Percentiles rank a stretch among this genome's conserved stretches.
Evolutionary conservation across 2,113 vertebrate genomes (phyloP).

Genomic region (Promerops cafer): DNA sequence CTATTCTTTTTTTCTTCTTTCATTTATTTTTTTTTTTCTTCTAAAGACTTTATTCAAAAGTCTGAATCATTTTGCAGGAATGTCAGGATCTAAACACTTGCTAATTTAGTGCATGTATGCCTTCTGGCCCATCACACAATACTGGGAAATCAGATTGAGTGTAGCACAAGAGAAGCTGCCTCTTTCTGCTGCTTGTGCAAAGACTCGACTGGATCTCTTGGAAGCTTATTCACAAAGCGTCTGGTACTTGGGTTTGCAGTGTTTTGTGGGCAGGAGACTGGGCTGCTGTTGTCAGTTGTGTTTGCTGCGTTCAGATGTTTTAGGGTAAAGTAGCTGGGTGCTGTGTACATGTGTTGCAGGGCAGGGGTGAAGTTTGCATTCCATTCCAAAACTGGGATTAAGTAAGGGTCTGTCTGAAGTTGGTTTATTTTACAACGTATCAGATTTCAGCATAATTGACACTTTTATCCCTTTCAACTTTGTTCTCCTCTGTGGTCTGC

Average conservation of each 20-base stretch:
- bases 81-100: neutral
- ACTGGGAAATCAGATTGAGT: neutral
- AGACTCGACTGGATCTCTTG: neutral
- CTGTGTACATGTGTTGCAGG: neutral
- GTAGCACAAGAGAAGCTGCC: neutral
- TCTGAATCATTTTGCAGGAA: slow-evolving; percentile 30
- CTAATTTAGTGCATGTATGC: neutral
- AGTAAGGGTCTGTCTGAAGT: slow-evolving; percentile 20
- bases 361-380: neutral
- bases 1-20: neutral
- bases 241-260: neutral
- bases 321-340: neutral
- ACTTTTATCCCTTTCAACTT: slow-evolving; percentile 17
- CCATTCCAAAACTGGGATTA: slow-evolving; percentile 17
- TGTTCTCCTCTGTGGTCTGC: slow-evolving; percentile 9
- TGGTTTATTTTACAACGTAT: slow-evolving; percentile 23
- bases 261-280: neutral
- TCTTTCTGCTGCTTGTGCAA: neutral
- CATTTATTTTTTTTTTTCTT: neutral
- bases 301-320: neutral
- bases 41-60: neutral
- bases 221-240: neutral
- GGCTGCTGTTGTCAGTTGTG: neutral
- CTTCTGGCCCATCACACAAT: neutral
- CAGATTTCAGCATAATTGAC: slow-evolving; percentile 32